Conservation (phyloP, 2,888 invertebrate genomes). For the Tetrapedia diversipes region DNA sequence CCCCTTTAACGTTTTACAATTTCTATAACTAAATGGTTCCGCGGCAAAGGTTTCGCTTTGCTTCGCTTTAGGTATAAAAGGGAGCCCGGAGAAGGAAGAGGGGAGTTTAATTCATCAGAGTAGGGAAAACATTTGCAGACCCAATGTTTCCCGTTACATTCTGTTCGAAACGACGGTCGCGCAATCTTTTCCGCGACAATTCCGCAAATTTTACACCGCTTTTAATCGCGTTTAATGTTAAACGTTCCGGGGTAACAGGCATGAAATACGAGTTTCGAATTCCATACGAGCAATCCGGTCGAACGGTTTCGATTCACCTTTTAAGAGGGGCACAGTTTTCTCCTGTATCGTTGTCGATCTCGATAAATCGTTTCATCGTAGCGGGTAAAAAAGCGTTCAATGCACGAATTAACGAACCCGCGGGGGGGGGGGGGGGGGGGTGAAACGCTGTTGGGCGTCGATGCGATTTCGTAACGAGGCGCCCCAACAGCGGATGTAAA, state of each 20-base stretch:
- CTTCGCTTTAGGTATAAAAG: neutral
- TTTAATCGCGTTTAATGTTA: neutral
- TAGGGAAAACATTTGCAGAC: neutral
- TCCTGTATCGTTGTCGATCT: neutral
- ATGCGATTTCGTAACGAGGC: neutral
- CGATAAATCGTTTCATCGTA: neutral
- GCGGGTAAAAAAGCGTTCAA: neutral
- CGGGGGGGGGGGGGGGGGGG: no score
- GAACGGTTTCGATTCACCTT: neutral
- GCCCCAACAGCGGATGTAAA: neutral
- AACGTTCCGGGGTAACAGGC: no score
- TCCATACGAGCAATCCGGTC: neutral
- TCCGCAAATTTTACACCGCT: neutral
- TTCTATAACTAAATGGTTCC: neutral
- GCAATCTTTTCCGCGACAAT: neutral
- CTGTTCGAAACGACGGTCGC: neutral
- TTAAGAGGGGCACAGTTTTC: no score
- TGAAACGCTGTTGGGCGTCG: no score
- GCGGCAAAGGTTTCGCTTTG: neutral
- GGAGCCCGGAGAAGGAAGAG: no score
- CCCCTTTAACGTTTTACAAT: neutral
- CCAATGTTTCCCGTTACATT: constrained; percentile 1
- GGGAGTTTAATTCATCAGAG: neutral
- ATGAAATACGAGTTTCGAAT: neutral
- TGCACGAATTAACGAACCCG: neutral